phyloP scores from a whole-genome alignment of 2,797 vertebrate genomes.

The Lagorchestes hirsutus region DNA sequence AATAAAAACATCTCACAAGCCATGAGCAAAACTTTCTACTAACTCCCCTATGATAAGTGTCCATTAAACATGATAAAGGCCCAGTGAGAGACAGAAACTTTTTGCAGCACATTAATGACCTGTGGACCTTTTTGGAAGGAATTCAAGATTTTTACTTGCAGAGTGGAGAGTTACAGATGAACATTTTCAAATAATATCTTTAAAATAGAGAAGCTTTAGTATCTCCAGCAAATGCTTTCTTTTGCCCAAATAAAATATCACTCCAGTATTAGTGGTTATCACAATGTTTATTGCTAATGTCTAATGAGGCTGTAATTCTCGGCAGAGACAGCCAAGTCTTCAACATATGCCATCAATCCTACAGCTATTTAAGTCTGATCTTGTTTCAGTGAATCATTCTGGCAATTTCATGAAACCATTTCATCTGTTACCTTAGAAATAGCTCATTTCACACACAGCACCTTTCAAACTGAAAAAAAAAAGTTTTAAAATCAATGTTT shows the following conservation, averaged over 20 bases:
- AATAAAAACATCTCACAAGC: slow-evolving; percentile 45
- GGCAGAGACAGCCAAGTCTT: not conserved
- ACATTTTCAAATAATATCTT: slow-evolving; percentile 12
- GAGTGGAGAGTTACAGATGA: not conserved
- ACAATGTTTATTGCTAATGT: slow-evolving; percentile 19
- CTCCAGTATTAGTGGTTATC: not conserved
- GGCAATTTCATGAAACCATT: not conserved
- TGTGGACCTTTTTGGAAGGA: slow-evolving; percentile 44
- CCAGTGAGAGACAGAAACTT: not conserved
- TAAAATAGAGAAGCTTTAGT: not conserved
- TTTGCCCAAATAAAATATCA: slow-evolving; percentile 61
- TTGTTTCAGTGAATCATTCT: not conserved
- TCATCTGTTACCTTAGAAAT: not conserved
- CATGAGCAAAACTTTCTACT: not conserved
- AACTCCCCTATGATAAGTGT: not conserved
- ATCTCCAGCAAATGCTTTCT: slow-evolving; percentile 15
- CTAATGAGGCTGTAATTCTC: slow-evolving; percentile 21
- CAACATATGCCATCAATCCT: not conserved
- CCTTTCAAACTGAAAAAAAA: not conserved
- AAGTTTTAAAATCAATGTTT: slow-evolving; percentile 23
- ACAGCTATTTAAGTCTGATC: not conserved
- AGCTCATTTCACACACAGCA: not conserved
- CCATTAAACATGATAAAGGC: slow-evolving; percentile 46
- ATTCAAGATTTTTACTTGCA: slow-evolving; percentile 30
- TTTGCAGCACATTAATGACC: slow-evolving; percentile 25